phyloP scores from a whole-genome alignment of 2,797 vertebrate species.

The Sciurus carolinensis region DNA sequence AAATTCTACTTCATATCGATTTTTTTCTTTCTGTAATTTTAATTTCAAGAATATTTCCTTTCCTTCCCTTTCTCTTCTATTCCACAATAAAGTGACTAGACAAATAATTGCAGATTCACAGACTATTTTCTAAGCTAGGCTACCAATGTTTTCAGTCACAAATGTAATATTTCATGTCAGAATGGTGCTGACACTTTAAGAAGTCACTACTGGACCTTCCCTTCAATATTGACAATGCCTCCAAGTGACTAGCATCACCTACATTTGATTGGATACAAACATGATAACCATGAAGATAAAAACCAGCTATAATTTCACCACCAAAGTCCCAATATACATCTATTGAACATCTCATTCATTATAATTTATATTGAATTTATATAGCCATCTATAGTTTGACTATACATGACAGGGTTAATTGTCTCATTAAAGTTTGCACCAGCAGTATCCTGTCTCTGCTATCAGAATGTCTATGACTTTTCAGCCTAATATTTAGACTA shows the following conservation, averaged over 20 bases:
- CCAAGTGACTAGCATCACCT: background rate
- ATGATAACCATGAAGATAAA: background rate
- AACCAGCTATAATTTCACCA: background rate
- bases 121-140: background rate
- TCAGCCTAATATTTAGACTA: background rate
- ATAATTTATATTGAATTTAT: background rate
- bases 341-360: background rate
- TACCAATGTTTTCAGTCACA: background rate
- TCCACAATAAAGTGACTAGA: background rate
- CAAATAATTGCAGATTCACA: background rate
- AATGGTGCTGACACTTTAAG: background rate
- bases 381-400: background rate
- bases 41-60: background rate
- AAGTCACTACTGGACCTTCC: background rate
- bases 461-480: conserved; percentile 11
- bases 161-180: background rate
- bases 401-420: background rate
- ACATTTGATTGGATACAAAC: background rate
- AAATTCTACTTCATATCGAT: background rate
- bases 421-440: background rate
- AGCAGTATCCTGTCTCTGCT: background rate
- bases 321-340: background rate
- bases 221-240: background rate
- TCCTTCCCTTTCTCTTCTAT: background rate
- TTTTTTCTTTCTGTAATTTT: conserved; percentile 22